Percentiles rank a stretch among this genome's conserved stretches.
These are phyloP conservation scores for Pogonomyrmex californicus DNA, from an alignment of 1,140 invertebrate species.

Conservation along the genomic window DNA sequence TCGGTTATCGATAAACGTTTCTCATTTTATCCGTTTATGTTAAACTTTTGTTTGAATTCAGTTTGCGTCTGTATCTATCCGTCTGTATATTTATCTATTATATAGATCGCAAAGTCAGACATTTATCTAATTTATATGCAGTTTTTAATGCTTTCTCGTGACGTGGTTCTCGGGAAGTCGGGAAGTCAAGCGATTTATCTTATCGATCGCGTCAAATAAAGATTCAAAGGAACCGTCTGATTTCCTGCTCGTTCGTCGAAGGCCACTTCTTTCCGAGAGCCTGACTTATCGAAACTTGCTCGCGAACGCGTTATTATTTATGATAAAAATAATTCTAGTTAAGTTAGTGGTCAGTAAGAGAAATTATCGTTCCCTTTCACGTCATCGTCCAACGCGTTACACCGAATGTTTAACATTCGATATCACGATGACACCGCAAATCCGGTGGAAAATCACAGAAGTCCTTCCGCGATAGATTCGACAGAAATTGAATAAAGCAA, in stretches of 20 bases:
- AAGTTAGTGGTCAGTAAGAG: too few species aligned
- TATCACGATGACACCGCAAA: background rate
- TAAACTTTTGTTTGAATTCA: background rate
- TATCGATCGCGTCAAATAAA: constrained; percentile 28
- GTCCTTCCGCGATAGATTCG: background rate
- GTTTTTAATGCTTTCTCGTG: constrained; percentile 1
- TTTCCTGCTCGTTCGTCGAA: background rate
- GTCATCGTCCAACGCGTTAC: background rate
- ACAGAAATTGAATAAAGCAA: constrained; percentile 5
- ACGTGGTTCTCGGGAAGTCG: constrained; percentile 14
- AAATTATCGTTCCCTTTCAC: background rate
- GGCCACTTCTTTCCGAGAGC: constrained; percentile 1
- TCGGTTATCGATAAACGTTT: background rate
- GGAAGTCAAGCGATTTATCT: constrained; percentile 37
- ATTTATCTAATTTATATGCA: constrained; percentile 2
- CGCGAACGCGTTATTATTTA: background rate
- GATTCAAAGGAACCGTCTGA: constrained; percentile 41
- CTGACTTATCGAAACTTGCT: background rate
- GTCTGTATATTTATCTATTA: constrained; percentile 9
- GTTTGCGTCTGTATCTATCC: background rate
- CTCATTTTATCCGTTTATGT: background rate
- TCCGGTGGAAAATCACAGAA: constrained; percentile 28
- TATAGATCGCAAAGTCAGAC: constrained; percentile 12
- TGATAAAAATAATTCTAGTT: background rate
- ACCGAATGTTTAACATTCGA: constrained; percentile 15